Evolutionary conservation across 2,797 vertebrate species (phyloP).

Genomic region (Salarias fasciatus): DNA sequence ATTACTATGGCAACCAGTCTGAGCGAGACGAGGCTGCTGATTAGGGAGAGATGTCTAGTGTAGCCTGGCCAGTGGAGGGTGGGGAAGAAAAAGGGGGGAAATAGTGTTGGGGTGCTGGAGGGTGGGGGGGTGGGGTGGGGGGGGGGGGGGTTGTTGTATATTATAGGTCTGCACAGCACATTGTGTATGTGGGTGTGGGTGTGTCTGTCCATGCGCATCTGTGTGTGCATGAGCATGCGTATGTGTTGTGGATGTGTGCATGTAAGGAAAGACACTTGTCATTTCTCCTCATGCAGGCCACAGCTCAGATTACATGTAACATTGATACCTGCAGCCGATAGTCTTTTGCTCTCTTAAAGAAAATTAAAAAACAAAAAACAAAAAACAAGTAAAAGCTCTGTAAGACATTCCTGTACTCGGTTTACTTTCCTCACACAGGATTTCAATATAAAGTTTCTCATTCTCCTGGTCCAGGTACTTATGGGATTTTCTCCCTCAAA

Average conservation of each 20-base stretch:
- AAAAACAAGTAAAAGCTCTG: too few species aligned
- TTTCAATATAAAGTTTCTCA: neutral
- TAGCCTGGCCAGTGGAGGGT: conserved; percentile 84
- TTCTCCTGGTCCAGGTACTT: conserved; percentile 1
- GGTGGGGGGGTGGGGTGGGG: conserved; percentile 64
- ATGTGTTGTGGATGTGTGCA: conserved; percentile 31
- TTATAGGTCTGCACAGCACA: conserved; percentile 69
- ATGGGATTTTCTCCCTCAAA: neutral
- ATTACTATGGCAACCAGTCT: conserved; percentile 98
- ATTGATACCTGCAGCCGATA: conserved; percentile 32
- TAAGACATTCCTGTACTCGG: too few species aligned
- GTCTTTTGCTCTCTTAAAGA: conserved; percentile 38
- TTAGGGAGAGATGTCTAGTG: conserved; percentile 88
- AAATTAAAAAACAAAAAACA: conserved; percentile 20
- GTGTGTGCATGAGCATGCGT: too few species aligned
- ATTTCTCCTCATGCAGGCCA: conserved; percentile 59
- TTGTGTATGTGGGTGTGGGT: conserved; percentile 49
- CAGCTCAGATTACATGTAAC: conserved; percentile 47
- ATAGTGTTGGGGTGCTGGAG: conserved; percentile 67
- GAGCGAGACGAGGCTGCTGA: conserved; percentile 88
- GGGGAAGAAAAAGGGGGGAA: conserved; percentile 71
- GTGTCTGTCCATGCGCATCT: too few species aligned
- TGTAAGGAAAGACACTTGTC: conserved; percentile 48
- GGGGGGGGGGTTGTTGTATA: conserved; percentile 64
- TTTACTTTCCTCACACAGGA: conserved; percentile 12